Base-by-base conservation (phyloP, 2,797 vertebrate genomes). In the Coreius guichenoti region DNA sequence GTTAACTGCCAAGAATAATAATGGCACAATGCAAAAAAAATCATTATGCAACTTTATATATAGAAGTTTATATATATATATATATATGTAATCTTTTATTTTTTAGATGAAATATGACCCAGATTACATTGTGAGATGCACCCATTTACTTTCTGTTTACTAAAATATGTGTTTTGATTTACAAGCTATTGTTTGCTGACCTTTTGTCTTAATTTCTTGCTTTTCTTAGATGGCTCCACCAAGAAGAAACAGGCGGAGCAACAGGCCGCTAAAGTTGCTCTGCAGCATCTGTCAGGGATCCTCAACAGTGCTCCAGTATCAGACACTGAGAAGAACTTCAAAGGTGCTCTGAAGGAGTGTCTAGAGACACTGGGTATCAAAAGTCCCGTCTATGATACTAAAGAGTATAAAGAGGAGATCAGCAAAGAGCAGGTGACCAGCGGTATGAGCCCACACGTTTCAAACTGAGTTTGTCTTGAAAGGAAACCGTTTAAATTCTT, bases 171-270 rank as follows among this genome's bases (percentile, higher is more conserved):
- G 21, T 56, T 56, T n/a, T n/a, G 49, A 51, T 51, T 51, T 19
- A 19, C 49, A 51, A 51, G 2, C 2, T 51, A 7, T 3, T 51
- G 49, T 19, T 51, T 19, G 17, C 17, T 51, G n/a, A n/a, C n/a
- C n/a, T n/a, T n/a, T n/a, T n/a, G 1, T n/a, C 9, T n/a, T 61
- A 3, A 7, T 76, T 47, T 49, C 33, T 86, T 72, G 51, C 77
- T 51, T 12, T 13, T 5, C 56, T 67, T 81, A 92, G 90, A 84
- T 43, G 88, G 88, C 4, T 80, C 88, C 54, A 63, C 21, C 61
- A 91, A 80, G 80, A 92, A 87, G 72, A 91, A 45, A 61, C 86
- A 78, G 56, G 91, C 92, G 31, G 84, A 92, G 49, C 90, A 92
- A 1, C 88, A 89, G 81, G 90, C 88, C 67, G 92, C 92, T 82